A percentile compares a stretch with the other conserved stretches of the same genome.
Evolutionary conservation across 2,888 invertebrate species (phyloP).

Genomic region (Phorcus lineatus): DNA sequence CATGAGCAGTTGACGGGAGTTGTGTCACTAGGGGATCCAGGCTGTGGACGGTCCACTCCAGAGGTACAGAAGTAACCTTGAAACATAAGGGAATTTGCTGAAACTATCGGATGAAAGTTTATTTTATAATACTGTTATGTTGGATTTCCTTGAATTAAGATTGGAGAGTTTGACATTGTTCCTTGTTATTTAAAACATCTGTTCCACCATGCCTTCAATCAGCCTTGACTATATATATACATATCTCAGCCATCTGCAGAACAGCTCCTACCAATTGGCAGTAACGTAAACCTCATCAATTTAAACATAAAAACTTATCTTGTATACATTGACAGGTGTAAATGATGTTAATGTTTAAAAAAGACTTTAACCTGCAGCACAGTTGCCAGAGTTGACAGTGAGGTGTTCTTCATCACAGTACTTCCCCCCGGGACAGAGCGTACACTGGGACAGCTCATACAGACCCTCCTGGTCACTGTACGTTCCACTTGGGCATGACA

Average conservation of each 20-base stretch:
- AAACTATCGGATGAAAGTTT: not conserved
- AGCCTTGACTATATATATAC: too few species aligned
- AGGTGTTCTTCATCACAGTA: constrained; percentile 66
- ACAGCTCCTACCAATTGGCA: not conserved
- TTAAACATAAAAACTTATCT: too few species aligned
- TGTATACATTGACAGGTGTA: too few species aligned
- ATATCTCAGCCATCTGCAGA: not conserved
- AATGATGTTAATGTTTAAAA: too few species aligned
- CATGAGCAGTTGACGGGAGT: constrained; percentile 52
- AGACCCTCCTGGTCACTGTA: constrained; percentile 61
- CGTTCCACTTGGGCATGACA: constrained; percentile 69
- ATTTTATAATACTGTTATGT: not conserved
- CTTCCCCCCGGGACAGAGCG: constrained; percentile 65
- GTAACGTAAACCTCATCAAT: not conserved
- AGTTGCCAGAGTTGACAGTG: constrained; percentile 58
- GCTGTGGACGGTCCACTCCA: constrained; percentile 68
- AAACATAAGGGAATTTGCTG: not conserved
- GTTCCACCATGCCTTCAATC: too few species aligned
- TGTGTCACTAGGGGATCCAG: constrained; percentile 56
- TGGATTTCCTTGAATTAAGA: not conserved
- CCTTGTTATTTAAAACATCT: not conserved
- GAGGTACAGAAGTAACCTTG: constrained; percentile 70
- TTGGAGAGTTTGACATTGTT: not conserved
- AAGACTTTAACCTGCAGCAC: constrained; percentile 53
- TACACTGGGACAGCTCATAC: constrained; percentile 59